Conservation (phyloP, 2,113 vertebrate genomes). For the Callospermophilus lateralis region DNA sequence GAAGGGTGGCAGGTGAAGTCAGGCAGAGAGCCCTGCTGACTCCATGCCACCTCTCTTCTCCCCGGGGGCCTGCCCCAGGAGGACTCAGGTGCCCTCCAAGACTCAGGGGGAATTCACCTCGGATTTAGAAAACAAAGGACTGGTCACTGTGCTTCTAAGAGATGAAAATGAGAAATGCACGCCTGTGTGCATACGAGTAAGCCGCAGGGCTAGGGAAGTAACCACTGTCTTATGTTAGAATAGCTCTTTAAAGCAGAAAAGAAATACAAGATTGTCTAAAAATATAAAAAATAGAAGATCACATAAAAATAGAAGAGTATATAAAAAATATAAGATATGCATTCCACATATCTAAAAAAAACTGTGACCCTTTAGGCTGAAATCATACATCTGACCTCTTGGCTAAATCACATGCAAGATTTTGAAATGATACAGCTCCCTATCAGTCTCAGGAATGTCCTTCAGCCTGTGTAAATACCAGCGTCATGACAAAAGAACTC, state of each 20-base stretch:
- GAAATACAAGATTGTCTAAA: not conserved
- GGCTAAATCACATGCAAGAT: not conserved
- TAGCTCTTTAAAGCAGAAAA: conserved; percentile 13
- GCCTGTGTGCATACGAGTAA: not conserved
- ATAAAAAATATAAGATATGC: too few relatives aligned
- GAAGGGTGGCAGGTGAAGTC: not conserved
- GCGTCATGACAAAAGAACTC: not conserved
- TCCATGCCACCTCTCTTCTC: not conserved
- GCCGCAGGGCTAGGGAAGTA: not conserved
- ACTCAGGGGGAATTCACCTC: not conserved
- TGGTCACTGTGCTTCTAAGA: not conserved
- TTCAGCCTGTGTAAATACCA: not conserved
- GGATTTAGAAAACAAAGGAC: not conserved
- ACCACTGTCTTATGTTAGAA: not conserved
- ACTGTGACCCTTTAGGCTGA: not conserved
- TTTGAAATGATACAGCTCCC: conserved; percentile 7
- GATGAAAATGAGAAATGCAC: not conserved
- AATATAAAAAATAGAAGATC: too few relatives aligned
- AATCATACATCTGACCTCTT: not conserved
- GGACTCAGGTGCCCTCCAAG: not conserved
- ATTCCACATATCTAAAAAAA: not conserved
- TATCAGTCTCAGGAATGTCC: not conserved
- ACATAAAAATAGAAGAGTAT: too few relatives aligned
- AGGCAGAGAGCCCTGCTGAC: not conserved
- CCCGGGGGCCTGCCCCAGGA: not conserved